Base-by-base conservation (phyloP, 2,888 invertebrate species). In the Syritta pipiens region DNA sequence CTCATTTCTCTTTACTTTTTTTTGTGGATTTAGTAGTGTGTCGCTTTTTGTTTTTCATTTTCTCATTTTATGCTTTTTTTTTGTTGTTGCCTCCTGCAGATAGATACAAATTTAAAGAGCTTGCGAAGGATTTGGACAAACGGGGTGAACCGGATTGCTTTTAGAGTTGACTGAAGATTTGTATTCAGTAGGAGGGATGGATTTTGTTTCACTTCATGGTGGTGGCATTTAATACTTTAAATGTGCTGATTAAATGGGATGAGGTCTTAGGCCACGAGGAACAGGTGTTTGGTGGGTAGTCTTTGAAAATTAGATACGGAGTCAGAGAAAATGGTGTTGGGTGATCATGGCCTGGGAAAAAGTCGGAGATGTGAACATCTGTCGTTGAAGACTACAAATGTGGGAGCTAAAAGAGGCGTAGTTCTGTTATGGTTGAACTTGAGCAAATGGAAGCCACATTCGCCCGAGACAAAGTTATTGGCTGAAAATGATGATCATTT, bases 51-150 rank as follows among this genome's bases (percentile, higher is more conserved):
- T 62, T 28, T 37, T 40, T 32, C 2, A 20, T 24, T 48, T 24
- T 48, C 22, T 19, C 7, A 32, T 24, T 9, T 9, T 53, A 40
- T 17, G n/a, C 32, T 19, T 55, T 12, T 20, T 46, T 12, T 40
- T 35, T 7, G 0, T 14, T 20, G 46, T 9, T 9, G 4, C 10
- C 10, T 44, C 10, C 22, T n/a, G 22, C 10, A 37, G 28, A 57
- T 24, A 46, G 48, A 19, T 42, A 65, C 49, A 42, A 59, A 59
- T 69, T 69, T 26, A 42, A 57, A 59, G 49, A 44, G 68, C 49
- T 68, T 68, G 40, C 26, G 49, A 28, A 12, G 37, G 57, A 17
- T 57, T 57, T 49, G 4, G 28, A 14, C 4, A 20, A 28, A 37
- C 46, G 9, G 35, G 19, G n/a, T 37, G 24, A 55, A 46, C 35